Percentiles rank a stretch among this genome's conserved stretches.
phyloP scores from a whole-genome alignment of 2,888 invertebrate species.

The Meiosimyza decipiens region DNA sequence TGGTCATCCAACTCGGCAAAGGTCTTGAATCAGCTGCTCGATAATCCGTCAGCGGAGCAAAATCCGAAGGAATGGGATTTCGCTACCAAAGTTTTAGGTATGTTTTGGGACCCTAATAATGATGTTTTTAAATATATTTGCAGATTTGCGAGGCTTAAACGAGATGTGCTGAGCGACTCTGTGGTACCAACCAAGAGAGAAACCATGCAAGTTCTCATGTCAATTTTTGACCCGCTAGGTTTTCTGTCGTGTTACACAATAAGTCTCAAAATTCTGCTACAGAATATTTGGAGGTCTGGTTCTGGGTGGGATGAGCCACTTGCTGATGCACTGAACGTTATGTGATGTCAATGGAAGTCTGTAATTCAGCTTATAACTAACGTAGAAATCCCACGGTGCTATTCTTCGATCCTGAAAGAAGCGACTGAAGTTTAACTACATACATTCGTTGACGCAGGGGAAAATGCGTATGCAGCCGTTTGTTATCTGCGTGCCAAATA shows the following conservation, averaged over 20 bases:
- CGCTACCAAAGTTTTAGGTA: conserved; percentile 35
- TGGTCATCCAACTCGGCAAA: conserved; percentile 31
- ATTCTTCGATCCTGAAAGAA: conserved; percentile 28
- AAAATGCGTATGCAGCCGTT: not conserved
- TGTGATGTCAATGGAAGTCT: conserved; percentile 38
- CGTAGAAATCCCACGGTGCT: conserved; percentile 31
- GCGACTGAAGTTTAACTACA: conserved; percentile 31
- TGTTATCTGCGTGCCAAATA: not conserved
- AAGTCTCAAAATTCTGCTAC: conserved; percentile 39
- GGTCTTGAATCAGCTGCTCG: conserved; percentile 9
- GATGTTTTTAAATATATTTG: conserved; percentile 41
- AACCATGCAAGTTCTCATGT: conserved; percentile 41
- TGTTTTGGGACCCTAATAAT: conserved; percentile 40
- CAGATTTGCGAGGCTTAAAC: conserved; percentile 38
- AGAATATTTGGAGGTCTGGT: conserved; percentile 41
- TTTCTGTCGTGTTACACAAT: conserved; percentile 42
- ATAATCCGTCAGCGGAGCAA: not conserved
- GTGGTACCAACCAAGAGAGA: conserved; percentile 40
- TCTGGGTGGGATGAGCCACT: conserved; percentile 37
- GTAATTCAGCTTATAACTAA: conserved; percentile 21
- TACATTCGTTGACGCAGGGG: conserved; percentile 38
- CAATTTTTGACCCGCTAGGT: conserved; percentile 42
- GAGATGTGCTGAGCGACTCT: conserved; percentile 18
- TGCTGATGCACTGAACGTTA: conserved; percentile 23
- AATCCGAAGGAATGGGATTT: conserved; percentile 25